Base-by-base conservation (phyloP, 2,888 invertebrate species). In the Ophion ventricosus region DNA sequence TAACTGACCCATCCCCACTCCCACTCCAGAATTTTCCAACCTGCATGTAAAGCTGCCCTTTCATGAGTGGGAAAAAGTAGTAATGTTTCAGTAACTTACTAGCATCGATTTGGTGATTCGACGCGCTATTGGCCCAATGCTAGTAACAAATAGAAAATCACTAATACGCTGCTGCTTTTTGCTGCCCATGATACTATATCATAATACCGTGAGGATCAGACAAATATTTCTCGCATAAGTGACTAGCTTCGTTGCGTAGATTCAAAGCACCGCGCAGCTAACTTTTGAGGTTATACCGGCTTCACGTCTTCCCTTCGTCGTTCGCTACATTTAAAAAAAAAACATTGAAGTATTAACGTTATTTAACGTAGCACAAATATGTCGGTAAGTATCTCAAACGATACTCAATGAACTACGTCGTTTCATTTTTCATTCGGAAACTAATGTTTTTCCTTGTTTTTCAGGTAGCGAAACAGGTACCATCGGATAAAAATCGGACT, bases 391-490 rank as follows among this genome's bases (percentile, higher is more conserved):
- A 87, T 73, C 64, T 63, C 70, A 26, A 10, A 49, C 7, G 29
- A 64, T 14, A 61, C 67, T 29, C 59, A 54, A 14, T 25, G 5
- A 35, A 29, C 14, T 0, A 26, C 2, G 49, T 8, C 2, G 43
- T 69, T 56, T 14, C 20, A 11, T 29, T 29, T 17, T 70, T 5
- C 20, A 2, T 56, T n/a, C 17, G 11, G 20, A 5, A 10, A 10
- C n/a, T 17, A 25, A 57, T 2, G 57, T 43, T 7, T 5, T 79
- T 85, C 84, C 81, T 70, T 87, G 87, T 64, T 77, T 88, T 89
- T 64, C 88, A 90, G 89, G 85, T 85, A 20, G 63, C 84, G n/a
- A 90, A 90, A 85, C 89, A 88, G 88, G 89, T 90, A 87, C 88
- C 67, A 63, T 14, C 29, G 17, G 5, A 43, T 17, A 14, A 17